Conservation (phyloP, 2,797 vertebrate species). For the Gymnothorax javanicus region DNA sequence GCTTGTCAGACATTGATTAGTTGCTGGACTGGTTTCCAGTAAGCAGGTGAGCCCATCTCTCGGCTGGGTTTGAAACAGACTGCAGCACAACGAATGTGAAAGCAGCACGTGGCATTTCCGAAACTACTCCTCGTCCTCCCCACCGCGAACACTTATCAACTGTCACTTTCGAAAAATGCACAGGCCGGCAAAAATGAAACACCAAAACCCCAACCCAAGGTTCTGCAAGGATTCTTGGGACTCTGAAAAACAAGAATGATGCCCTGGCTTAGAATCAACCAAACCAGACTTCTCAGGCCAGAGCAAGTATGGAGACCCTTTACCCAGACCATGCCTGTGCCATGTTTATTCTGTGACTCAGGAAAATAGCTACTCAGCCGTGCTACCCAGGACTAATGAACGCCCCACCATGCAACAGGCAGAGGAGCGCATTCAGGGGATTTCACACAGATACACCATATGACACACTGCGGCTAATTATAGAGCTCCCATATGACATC, state of each 20-base stretch:
- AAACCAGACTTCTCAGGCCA: background rate
- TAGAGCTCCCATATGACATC: background rate
- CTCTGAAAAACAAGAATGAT: background rate
- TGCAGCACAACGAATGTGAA: too few relatives aligned
- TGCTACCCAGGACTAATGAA: too few relatives aligned
- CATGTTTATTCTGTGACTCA: background rate
- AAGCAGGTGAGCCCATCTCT: too few relatives aligned
- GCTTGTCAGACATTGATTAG: background rate
- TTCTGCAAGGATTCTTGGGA: background rate
- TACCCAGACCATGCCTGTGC: background rate
- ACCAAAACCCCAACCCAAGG: background rate
- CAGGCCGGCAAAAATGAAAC: background rate
- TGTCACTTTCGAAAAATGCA: background rate
- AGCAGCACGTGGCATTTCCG: background rate
- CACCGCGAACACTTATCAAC: background rate
- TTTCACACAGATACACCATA: background rate
- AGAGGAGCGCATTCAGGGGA: background rate
- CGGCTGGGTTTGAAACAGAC: too few relatives aligned
- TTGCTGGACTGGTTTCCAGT: too few relatives aligned
- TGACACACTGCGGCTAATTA: conserved; percentile 18
- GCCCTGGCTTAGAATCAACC: background rate
- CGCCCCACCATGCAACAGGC: too few relatives aligned
- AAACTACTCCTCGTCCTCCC: background rate
- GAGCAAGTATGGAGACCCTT: background rate
- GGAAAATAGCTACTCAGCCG: conserved; percentile 6